These are phyloP conservation scores for Conger conger DNA, from an alignment of 2,113 vertebrate genomes.

Conservation along the genomic window DNA sequence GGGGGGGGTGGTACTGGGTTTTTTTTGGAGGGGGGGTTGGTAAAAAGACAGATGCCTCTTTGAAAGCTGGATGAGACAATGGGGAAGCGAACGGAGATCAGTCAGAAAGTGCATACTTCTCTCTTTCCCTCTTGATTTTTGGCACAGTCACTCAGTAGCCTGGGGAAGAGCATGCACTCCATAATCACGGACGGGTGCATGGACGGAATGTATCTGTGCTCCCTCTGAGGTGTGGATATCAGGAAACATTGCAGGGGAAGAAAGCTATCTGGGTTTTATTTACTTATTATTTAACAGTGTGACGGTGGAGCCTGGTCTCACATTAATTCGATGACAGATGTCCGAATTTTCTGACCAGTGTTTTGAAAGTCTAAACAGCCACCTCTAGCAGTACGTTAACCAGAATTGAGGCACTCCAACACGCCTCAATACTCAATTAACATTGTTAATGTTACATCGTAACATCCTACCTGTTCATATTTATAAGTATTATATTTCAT, in stretches of 20 bases:
- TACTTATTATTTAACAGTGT: neutral
- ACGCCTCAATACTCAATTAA: no score
- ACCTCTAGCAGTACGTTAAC: no score
- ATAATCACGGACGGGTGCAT: no score
- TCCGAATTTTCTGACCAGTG: no score
- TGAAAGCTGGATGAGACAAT: neutral
- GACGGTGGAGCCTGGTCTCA: no score
- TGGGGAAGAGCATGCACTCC: neutral
- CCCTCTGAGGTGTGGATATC: neutral
- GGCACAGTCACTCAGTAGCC: neutral
- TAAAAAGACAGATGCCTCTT: neutral
- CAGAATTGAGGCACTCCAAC: no score
- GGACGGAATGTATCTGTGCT: neutral
- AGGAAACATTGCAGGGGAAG: neutral
- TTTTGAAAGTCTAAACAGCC: no score
- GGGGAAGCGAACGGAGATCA: neutral
- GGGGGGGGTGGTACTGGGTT: neutral
- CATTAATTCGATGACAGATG: no score
- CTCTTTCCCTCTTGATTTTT: neutral
- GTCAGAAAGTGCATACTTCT: neutral
- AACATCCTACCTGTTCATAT: no score
- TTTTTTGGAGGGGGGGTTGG: neutral
- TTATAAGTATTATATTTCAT: no score
- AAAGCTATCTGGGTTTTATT: neutral
- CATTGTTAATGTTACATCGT: no score